Evolutionary conservation across 2,113 vertebrate genomes (phyloP), one percentile per base, ranked within the genome.

Genomic region (Promerops cafer): DNA sequence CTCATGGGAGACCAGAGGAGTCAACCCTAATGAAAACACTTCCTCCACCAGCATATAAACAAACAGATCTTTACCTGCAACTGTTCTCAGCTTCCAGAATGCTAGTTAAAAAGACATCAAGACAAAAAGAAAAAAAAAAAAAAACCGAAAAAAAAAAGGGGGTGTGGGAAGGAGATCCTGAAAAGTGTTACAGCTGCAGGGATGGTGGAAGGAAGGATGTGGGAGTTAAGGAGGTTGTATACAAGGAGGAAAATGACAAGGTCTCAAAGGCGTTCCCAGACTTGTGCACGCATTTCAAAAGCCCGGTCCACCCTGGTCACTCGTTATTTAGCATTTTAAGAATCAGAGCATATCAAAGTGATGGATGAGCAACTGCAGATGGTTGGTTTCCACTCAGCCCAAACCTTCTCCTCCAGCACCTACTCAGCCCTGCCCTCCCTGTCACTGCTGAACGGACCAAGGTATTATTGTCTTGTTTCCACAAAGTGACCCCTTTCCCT

Each of bases 171-270:
- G 40, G 81, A 96, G 93, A 92, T 70, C 35, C 79, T 97, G 96
- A 89, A 94, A 97, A 97, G 84, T 71, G 86, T 93, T 90, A 56
- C 74, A 83, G 89, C 90, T 91, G 74, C 80, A 83, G 59, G 49
- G 59, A 86, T 81, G n/a, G 72, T 88, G 78, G 89, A 91, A 96
- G 96, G 96, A 97, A 98, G 96, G 96, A 97, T 96, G 96, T 98
- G 95, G 96, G 93, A 79, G 79, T 96, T 83, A 87, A 92, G 66
- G 89, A 94, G 93, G 66, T 93, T 93, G 84, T 89, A 83, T 47
- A 84, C 88, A 94, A 93, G 89, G 78, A 96, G 93, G 89, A 93
- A 96, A 96, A 89, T 84, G 72, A 96, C 93, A 93, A 89, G 74
- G 87, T 94, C 89, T 97, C 81, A 79, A 71, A 72, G 77, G 92